phyloP scores from a whole-genome alignment of 2,888 invertebrate species.

The Ectropis crepuscularia region DNA sequence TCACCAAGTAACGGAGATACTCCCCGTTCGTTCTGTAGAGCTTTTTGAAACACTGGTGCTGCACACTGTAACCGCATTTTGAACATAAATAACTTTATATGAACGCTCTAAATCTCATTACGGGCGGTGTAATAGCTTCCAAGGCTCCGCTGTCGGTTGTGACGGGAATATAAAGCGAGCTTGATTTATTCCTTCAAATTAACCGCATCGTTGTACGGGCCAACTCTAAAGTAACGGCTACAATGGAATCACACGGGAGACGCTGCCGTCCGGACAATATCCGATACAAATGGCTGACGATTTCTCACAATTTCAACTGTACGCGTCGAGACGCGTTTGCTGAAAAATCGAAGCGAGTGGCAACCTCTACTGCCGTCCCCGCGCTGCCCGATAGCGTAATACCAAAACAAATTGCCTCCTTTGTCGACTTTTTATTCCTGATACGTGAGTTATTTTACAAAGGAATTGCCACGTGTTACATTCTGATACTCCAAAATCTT shows the following conservation, averaged over 20 bases:
- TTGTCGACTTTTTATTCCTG: constrained; percentile 70
- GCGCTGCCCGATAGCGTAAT: constrained; percentile 71
- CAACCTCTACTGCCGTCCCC: constrained; percentile 50
- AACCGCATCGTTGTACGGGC: constrained; percentile 42
- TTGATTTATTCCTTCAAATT: constrained; percentile 72
- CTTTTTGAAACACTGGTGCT: constrained; percentile 45
- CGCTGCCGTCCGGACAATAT: constrained; percentile 46
- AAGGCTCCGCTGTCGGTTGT: constrained; percentile 75
- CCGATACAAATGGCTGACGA: constrained; percentile 54
- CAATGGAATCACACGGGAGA: constrained; percentile 40
- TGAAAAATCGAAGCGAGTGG: constrained; percentile 62
- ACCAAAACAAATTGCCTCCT: constrained; percentile 77
- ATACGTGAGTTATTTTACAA: constrained; percentile 70
- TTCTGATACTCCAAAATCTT: constrained; percentile 55
- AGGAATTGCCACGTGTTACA: constrained; percentile 58
- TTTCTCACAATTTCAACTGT: constrained; percentile 59
- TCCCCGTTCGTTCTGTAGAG: constrained; percentile 26
- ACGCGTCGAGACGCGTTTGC: constrained; percentile 47
- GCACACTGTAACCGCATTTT: constrained; percentile 61
- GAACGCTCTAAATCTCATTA: constrained; percentile 82
- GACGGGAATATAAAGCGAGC: constrained; percentile 79
- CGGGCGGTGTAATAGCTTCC: constrained; percentile 78
- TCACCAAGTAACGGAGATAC: constrained; percentile 31
- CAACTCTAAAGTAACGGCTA: constrained; percentile 39
- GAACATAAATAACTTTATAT: constrained; percentile 81